Evolutionary conservation across 1,140 invertebrate genomes (phyloP).

Genomic region (Grapholita molesta): DNA sequence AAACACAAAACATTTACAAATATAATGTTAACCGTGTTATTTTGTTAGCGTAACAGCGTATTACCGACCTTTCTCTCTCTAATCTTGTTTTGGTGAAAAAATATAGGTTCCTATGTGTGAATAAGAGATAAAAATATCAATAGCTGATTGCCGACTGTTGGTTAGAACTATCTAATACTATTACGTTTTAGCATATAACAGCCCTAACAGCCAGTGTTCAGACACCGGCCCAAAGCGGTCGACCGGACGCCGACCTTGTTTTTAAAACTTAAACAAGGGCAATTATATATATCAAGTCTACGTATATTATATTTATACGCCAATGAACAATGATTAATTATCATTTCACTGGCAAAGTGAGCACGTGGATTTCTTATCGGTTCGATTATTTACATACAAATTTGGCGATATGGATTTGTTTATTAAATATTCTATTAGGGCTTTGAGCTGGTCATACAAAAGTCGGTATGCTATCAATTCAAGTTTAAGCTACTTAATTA

Average conservation of each 20-base stretch:
- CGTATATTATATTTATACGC: not conserved
- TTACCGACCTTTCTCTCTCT: too few species aligned
- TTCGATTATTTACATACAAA: conserved; percentile 2
- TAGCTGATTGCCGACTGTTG: not conserved
- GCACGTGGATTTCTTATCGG: conserved; percentile 3
- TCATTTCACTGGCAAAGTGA: not conserved
- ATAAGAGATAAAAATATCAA: not conserved
- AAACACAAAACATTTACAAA: too few species aligned
- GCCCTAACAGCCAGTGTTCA: not conserved
- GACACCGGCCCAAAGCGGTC: not conserved
- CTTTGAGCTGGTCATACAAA: not conserved
- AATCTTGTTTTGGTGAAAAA: too few species aligned
- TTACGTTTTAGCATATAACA: not conserved
- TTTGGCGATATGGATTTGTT: not conserved
- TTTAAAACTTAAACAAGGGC: not conserved
- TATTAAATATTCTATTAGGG: not conserved
- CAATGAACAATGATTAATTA: conserved; percentile 1
- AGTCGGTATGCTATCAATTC: not conserved
- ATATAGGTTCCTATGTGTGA: too few species aligned
- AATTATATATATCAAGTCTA: not conserved
- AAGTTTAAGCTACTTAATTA: not conserved
- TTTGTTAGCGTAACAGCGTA: too few species aligned
- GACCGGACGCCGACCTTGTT: not conserved
- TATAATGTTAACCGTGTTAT: too few species aligned
- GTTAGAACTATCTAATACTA: not conserved